Base-by-base conservation (phyloP, 2,113 vertebrate species). In the Mirounga angustirostris region DNA sequence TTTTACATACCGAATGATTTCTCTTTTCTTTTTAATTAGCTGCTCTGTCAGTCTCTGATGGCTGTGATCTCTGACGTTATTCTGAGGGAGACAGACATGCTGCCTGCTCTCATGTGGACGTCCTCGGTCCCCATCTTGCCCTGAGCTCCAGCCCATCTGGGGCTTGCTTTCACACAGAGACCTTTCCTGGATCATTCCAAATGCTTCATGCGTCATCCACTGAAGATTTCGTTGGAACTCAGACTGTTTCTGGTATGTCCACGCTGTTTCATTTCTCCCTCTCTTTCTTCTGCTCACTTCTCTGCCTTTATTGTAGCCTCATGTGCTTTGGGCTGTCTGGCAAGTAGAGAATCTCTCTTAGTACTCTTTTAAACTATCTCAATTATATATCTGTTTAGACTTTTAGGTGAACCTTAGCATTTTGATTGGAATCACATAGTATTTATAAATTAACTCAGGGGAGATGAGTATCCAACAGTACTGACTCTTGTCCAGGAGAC, bases 251-350 rank as follows among this genome's bases (percentile, higher is more conserved):
- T 24, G 0, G 11, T 18, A 2, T 28, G 9, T 30, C 83, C 13
- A 0, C 12, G 0, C 18, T 0, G 1, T 7, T 50, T 14, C 0
- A 0, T 8, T 13, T n/a, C 28, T 28, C 0, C 7, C 0, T 30
- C 19, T 52, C 21, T 14, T 16, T 18, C 36, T 14, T 1, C 26
- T 5, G 4, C 21, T n/a, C 24, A 7, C 28, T 2, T 8, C 18
- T n/a, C 10, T 9, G 3, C 4, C 43, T 8, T 46, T 43, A 3
- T 7, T 33, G 14, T 19, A 22, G 5, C 22, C 58, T 46, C 2
- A 0, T 0, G 5, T 14, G 11, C 18, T 0, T 4, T 22, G 0
- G 7, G 4, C 5, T 30, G 1, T 10, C 73, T 6, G 22, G 8
- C 13, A 43, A 43, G 22, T 13, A 28, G 3, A 59, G 26, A n/a